phyloP scores from a whole-genome alignment of 2,888 invertebrate species.

The Heliothis peltigera region DNA sequence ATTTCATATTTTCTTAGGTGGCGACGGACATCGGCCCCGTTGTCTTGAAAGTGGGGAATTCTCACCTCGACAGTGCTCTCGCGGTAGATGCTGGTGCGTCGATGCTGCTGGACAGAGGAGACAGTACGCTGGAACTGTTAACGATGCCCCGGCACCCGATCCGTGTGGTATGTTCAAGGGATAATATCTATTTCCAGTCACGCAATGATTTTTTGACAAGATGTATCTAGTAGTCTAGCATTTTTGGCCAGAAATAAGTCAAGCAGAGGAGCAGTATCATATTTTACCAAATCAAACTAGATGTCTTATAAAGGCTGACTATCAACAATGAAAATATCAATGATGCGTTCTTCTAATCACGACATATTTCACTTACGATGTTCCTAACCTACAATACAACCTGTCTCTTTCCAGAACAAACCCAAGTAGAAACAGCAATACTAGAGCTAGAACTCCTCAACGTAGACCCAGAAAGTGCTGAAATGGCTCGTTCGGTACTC shows the following conservation, averaged over 20 bases:
- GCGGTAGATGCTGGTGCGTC: conserved; percentile 94
- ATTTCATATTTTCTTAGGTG: conserved; percentile 64
- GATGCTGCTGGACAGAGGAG: conserved; percentile 92
- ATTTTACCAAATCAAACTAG: too few relatives aligned
- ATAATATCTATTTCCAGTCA: too few relatives aligned
- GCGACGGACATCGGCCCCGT: conserved; percentile 89
- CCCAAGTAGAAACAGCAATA: conserved; percentile 93
- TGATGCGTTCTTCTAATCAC: too few relatives aligned
- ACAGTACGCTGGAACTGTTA: conserved; percentile 59
- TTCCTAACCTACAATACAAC: too few relatives aligned
- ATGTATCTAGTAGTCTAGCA: too few relatives aligned
- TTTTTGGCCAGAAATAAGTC: too few relatives aligned
- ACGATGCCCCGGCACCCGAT: conserved; percentile 70
- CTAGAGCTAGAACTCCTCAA: conserved; percentile 93
- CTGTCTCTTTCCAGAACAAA: conserved; percentile 87
- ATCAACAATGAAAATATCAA: too few relatives aligned
- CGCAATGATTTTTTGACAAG: too few relatives aligned
- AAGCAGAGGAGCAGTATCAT: too few relatives aligned
- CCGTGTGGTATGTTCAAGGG: conserved; percentile 83
- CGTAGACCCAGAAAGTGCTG: conserved; percentile 87
- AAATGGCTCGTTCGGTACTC: conserved; percentile 86
- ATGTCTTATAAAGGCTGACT: too few relatives aligned
- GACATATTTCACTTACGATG: too few relatives aligned
- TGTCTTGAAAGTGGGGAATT: conserved; percentile 93
- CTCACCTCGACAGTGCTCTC: conserved; percentile 93